Evolutionary conservation across 2,888 invertebrate genomes (phyloP), one percentile per base, ranked within the genome.

Genomic region (Venustoraphidia nigricollis): DNA sequence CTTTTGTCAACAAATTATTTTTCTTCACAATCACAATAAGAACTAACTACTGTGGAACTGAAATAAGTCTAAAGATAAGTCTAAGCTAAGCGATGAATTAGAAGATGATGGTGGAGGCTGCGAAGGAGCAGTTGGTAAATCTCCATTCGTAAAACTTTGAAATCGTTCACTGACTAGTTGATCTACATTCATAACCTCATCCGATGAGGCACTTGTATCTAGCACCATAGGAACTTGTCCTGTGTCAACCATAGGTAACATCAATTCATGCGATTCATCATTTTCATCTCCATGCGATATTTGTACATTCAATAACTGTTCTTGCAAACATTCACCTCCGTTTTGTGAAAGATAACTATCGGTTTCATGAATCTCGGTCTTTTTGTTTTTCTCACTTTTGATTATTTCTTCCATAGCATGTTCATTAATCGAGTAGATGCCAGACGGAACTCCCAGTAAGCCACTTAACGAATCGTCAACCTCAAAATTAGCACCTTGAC

Each of bases 131-230:
- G 36, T 42, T 44, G 62, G 63, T 14, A 61, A 51, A 46, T 65
- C 66, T 3, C 63, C 58, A 49, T 63, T 66, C 0, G 65, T 65
- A 46, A 67, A 59, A 50, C 61, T 64, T 49, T 64, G 64, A 55
- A 67, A 64, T 42, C 66, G 56, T 54, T 67, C 67, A 53, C 65
- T 66, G 4, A 66, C 66, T 55, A 67, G 65, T 50, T 66, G 67
- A 58, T 66, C 67, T 1, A 67, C 66, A 53, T 66, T 66, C 64
- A 66, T 65, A 34, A 66, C 61, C 57, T 67, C 66, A 53, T 65
- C 65, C 0, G 65, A 64, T 54, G 60, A 62, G 11, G 60, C 61
- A 27, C 63, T 65, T 41, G 63, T 63, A 52, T 67, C 66, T 46
- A 66, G 52, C 34, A 65, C 56, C 50, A 56, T 59, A 11, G 53